Evolutionary conservation across 2,113 vertebrate species (phyloP).

Genomic region (Chaetorhynchus papuensis): DNA sequence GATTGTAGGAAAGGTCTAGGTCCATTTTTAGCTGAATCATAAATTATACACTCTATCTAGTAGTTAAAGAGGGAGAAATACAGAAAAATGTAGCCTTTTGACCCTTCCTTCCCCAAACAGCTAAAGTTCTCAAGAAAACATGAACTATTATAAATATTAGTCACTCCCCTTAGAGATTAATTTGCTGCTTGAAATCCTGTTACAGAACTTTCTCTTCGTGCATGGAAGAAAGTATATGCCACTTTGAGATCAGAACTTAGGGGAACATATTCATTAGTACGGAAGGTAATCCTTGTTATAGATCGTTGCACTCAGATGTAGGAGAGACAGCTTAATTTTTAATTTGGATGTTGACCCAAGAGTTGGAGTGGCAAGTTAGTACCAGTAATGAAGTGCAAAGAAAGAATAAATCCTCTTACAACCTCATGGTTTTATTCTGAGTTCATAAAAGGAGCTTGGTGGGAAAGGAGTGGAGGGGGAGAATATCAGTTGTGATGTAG

Average conservation of each 20-base stretch:
- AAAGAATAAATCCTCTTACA: neutral
- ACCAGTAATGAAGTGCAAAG: neutral
- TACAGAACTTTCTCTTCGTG: neutral
- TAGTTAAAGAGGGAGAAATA: neutral
- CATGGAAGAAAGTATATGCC: neutral
- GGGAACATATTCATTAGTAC: neutral
- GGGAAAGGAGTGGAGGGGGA: neutral
- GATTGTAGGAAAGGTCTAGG: neutral
- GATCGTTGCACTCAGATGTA: neutral
- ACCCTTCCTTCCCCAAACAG: neutral
- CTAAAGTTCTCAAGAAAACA: conserved; percentile 40
- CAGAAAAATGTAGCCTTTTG: conserved; percentile 17
- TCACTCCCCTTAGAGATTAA: neutral
- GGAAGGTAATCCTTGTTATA: neutral
- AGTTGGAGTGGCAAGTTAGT: neutral
- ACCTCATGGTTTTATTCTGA: neutral
- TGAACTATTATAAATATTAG: neutral
- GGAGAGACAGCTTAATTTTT: neutral
- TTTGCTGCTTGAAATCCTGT: neutral
- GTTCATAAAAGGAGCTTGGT: neutral
- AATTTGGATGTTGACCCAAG: neutral
- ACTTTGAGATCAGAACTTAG: neutral
- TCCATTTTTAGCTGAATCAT: neutral
- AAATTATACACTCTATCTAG: neutral
- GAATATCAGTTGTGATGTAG: neutral